A percentile compares a stretch with the other conserved stretches of the same genome.
phyloP scores from a whole-genome alignment of 2,113 vertebrate genomes.

The Potamarius usumacintae region DNA sequence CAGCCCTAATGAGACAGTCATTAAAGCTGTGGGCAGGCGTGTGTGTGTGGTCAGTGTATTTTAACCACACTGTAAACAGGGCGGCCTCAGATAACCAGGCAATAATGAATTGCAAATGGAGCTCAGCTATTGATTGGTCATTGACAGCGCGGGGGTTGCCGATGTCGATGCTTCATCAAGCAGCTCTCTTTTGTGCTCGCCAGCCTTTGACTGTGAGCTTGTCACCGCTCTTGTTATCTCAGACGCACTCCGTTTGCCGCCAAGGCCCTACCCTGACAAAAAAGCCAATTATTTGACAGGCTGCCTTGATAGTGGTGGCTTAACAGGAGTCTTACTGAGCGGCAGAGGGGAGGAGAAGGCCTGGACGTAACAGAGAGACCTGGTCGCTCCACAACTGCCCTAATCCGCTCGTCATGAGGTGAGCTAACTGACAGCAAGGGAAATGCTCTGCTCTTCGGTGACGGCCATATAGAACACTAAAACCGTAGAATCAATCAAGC shows the following conservation, averaged over 20 bases:
- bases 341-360: slow-evolving; percentile 58
- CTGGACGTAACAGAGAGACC: not conserved
- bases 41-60: slow-evolving; percentile 45
- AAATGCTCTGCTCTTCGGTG: slow-evolving; percentile 46
- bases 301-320: slow-evolving; percentile 75
- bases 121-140: slow-evolving; percentile 76
- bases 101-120: slow-evolving; percentile 85
- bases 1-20: slow-evolving; percentile 41
- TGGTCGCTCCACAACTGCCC: slow-evolving; percentile 36
- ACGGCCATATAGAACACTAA: slow-evolving; percentile 38
- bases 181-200: slow-evolving; percentile 69
- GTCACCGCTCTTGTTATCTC: slow-evolving; percentile 79
- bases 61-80: slow-evolving; percentile 75
- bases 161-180: slow-evolving; percentile 76
- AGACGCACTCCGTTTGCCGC: slow-evolving; percentile 63
- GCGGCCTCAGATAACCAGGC: slow-evolving; percentile 75
- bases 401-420: slow-evolving; percentile 52
- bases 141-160: slow-evolving; percentile 70
- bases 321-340: slow-evolving; percentile 75
- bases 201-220: slow-evolving; percentile 79
- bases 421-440: slow-evolving; percentile 49
- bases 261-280: slow-evolving; percentile 60
- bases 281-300: slow-evolving; percentile 75
- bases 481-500: slow-evolving; percentile 47
- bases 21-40: slow-evolving; percentile 19